These are phyloP conservation scores for Sinohyriopsis cumingii DNA, from an alignment of 2,888 invertebrate genomes.

Conservation along the genomic window DNA sequence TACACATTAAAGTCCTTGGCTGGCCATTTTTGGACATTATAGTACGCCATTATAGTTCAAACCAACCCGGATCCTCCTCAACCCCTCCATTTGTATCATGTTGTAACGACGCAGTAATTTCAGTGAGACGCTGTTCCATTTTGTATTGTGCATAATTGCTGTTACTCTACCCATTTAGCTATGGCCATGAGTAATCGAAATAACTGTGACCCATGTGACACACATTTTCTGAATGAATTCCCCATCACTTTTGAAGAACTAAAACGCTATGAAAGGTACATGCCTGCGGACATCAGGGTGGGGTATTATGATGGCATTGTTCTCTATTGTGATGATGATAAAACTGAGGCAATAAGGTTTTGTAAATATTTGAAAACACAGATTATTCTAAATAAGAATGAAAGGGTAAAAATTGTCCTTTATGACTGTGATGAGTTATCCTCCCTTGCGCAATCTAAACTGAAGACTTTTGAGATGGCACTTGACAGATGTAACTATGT, in stretches of 20 bases:
- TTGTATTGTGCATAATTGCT: too few species aligned
- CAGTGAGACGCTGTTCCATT: too few species aligned
- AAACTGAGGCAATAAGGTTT: conserved; percentile 33
- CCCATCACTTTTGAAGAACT: background rate
- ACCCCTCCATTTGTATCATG: too few species aligned
- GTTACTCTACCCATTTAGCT: too few species aligned
- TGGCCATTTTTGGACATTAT: too few species aligned
- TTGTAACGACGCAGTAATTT: too few species aligned
- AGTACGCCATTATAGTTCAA: too few species aligned
- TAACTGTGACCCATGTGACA: too few species aligned
- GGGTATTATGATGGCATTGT: conserved; percentile 54
- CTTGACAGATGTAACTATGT: conserved; percentile 56
- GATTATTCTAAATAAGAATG: conserved; percentile 14
- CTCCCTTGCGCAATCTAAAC: conserved; percentile 16
- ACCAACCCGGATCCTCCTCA: too few species aligned
- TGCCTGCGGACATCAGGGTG: conserved; percentile 40
- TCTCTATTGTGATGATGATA: conserved; percentile 49
- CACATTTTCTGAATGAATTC: too few species aligned
- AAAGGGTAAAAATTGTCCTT: conserved; percentile 39
- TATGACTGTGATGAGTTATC: conserved; percentile 43
- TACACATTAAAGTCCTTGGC: too few species aligned
- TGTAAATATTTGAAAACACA: conserved; percentile 41
- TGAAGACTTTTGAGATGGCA: conserved; percentile 35
- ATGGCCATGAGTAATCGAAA: too few species aligned
- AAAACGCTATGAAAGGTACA: conserved; percentile 7